A percentile compares a stretch with the other conserved stretches of the same genome.
These are phyloP conservation scores for Agonopterix arenella DNA, from an alignment of 2,888 invertebrate genomes.

Conservation along the genomic window DNA sequence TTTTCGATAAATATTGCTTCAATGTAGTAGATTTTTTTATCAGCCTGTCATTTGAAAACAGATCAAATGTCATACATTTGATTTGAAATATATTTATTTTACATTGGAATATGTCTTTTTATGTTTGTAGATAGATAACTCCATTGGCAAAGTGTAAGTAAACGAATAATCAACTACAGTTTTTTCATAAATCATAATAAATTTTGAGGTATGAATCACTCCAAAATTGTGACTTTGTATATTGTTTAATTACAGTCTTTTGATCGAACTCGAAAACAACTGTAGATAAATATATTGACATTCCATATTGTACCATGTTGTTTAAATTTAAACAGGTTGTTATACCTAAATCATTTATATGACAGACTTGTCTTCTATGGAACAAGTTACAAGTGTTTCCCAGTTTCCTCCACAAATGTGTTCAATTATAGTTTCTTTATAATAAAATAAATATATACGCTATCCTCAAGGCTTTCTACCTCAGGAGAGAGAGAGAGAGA, in stretches of 20 bases:
- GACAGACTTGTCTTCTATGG: too few species aligned
- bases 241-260: constrained; percentile 64
- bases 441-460: too few species aligned
- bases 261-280: constrained; percentile 61
- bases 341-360: too few species aligned
- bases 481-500: too few species aligned
- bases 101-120: constrained; percentile 73
- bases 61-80: constrained; percentile 77
- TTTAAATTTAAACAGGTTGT: neutral
- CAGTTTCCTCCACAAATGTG: too few species aligned
- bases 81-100: constrained; percentile 77
- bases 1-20: constrained; percentile 71
- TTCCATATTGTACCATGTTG: constrained; percentile 47
- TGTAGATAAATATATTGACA: constrained; percentile 77
- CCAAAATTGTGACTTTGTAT: constrained; percentile 55
- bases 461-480: too few species aligned
- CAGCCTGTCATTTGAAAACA: constrained; percentile 66
- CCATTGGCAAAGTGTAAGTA: constrained; percentile 53
- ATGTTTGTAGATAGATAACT: constrained; percentile 70
- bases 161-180: constrained; percentile 34
- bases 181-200: constrained; percentile 21
- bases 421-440: too few species aligned
- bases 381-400: too few species aligned
- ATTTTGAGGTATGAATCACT: constrained; percentile 40
- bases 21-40: constrained; percentile 75